Evolutionary conservation across 2,888 invertebrate genomes (phyloP).

Genomic region (Netelia melanura): DNA sequence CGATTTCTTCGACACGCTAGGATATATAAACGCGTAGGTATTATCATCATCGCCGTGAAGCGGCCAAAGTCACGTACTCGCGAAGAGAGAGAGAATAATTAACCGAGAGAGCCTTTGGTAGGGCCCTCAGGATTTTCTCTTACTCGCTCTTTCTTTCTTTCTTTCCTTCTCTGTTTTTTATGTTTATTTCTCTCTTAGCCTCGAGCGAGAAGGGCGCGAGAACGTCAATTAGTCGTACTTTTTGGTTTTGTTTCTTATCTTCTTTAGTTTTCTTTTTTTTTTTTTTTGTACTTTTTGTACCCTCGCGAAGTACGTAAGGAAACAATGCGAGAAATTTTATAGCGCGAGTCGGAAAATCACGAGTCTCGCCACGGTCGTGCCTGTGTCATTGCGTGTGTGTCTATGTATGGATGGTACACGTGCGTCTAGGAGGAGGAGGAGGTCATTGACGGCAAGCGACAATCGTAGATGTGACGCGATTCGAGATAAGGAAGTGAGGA

Average conservation of each 20-base stretch:
- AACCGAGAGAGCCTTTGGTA: conserved; percentile 42
- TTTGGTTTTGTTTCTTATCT: background rate
- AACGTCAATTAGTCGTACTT: conserved; percentile 42
- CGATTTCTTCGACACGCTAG: conserved; percentile 69
- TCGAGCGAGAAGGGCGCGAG: conserved; percentile 26
- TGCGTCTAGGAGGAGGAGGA: conserved; percentile 9
- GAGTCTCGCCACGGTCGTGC: conserved; percentile 16
- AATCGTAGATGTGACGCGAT: background rate
- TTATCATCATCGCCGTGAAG: conserved; percentile 67
- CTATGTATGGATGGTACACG: background rate
- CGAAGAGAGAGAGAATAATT: conserved; percentile 60
- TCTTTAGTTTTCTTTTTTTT: conserved; percentile 29
- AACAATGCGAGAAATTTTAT: conserved; percentile 51
- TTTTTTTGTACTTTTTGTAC: conserved; percentile 13
- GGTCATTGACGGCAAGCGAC: conserved; percentile 59
- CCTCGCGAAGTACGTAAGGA: conserved; percentile 18
- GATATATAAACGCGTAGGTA: conserved; percentile 62
- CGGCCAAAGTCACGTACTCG: conserved; percentile 66
- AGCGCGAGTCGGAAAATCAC: conserved; percentile 39
- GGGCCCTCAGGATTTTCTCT: background rate
- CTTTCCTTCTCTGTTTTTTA: background rate
- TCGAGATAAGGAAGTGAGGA: no score
- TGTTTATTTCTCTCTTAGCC: conserved; percentile 4
- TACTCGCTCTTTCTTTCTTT: background rate
- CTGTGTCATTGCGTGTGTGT: background rate